phyloP scores from a whole-genome alignment of 2,113 vertebrate genomes.

The Phocoena sinus region DNA sequence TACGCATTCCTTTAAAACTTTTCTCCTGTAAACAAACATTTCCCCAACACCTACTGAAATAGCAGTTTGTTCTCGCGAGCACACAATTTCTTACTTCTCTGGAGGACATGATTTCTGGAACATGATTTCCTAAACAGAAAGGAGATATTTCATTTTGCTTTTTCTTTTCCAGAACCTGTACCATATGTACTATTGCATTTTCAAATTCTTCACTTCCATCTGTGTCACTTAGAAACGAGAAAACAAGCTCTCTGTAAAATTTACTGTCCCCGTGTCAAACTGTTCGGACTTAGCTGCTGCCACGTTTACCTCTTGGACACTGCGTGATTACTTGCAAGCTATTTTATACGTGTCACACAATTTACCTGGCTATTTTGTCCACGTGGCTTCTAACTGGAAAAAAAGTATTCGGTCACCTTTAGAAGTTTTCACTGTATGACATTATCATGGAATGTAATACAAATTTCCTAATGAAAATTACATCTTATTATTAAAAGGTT shows the following conservation, averaged over 20 bases:
- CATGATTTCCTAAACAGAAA: not conserved
- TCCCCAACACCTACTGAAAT: not conserved
- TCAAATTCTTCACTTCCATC: not conserved
- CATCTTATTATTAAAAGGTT: not conserved
- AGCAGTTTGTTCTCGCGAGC: not conserved
- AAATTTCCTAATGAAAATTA: not conserved
- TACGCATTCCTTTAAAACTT: not conserved
- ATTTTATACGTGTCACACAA: not conserved
- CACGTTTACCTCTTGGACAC: not conserved
- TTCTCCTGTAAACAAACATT: not conserved
- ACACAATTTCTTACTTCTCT: not conserved
- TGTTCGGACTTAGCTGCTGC: not conserved
- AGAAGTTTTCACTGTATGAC: not conserved
- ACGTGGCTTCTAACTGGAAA: not conserved
- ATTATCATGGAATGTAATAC: not conserved
- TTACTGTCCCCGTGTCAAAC: not conserved
- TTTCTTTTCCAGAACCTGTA: not conserved
- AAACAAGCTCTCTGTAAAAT: not conserved
- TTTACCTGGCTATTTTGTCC: not conserved
- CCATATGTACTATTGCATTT: not conserved
- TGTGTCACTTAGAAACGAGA: slow-evolving; percentile 25
- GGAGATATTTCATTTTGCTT: not conserved
- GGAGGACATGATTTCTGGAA: not conserved
- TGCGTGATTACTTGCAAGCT: not conserved
- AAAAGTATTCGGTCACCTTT: not conserved